These are phyloP conservation scores for Miltochrista miniata DNA, from an alignment of 2,888 invertebrate genomes.

Conservation along the genomic window DNA sequence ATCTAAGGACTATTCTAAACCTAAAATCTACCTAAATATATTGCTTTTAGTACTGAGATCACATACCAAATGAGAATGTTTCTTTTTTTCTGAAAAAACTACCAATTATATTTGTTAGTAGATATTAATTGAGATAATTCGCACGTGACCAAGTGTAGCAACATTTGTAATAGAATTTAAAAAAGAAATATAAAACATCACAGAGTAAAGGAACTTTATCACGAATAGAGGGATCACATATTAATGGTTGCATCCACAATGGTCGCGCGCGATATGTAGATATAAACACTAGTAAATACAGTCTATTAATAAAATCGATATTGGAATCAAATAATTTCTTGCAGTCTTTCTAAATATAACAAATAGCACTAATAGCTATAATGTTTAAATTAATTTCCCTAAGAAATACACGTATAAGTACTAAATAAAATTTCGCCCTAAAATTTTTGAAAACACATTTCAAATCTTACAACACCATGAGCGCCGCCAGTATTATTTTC, in stretches of 20 bases:
- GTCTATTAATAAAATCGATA: slow-evolving; percentile 38
- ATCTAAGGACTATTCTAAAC: slow-evolving; percentile 22
- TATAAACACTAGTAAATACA: slow-evolving; percentile 15
- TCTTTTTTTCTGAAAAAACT: not conserved
- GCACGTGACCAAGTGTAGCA: slow-evolving; percentile 3
- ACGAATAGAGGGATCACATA: slow-evolving; percentile 3
- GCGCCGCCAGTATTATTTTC: no score
- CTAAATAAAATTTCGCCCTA: no score
- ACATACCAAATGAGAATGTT: slow-evolving; percentile 31
- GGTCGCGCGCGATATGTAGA: slow-evolving; percentile 4
- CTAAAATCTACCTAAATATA: slow-evolving; percentile 14
- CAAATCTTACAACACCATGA: no score
- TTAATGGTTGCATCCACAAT: not conserved
- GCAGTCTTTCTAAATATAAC: slow-evolving; percentile 37
- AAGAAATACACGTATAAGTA: no score
- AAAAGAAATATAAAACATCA: slow-evolving; percentile 8
- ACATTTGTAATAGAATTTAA: slow-evolving; percentile 12
- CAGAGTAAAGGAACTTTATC: slow-evolving; percentile 13
- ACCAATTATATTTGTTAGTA: not conserved
- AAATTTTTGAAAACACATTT: no score
- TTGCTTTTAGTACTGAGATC: slow-evolving; percentile 42
- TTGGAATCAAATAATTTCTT: slow-evolving; percentile 34
- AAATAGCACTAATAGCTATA: not conserved
- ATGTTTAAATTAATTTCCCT: no score
- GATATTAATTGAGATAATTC: not conserved